Base-by-base conservation (phyloP, 2,888 invertebrate species). In the Allygus modestus region DNA sequence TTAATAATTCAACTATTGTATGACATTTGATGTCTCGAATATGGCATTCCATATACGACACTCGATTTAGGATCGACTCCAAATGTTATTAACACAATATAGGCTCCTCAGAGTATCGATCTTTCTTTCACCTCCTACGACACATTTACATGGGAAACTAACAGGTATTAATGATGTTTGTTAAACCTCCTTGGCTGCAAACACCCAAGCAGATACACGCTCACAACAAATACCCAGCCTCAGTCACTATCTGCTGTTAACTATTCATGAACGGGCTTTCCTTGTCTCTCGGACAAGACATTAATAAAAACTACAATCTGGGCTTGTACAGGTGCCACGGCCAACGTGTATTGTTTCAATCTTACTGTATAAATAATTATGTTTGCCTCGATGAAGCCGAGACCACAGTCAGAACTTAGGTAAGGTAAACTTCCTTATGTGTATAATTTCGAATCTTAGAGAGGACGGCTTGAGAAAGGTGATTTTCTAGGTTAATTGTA, bases 261-360 rank as follows among this genome's bases (percentile, higher is more conserved):
- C 65, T 65, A 65, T 65, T 28, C 65, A 65, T 65, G 65, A 31
- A 65, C 65, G 23, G 20, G 23, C 58, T 12, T 23, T 58, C 58
- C 58, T 23, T 58, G 65, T 65, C 65, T 15, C 28, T 28, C 17
- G 26, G 65, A 65, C 31, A 65, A 0, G 15, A 31, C 65, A 65
- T 65, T 65, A 65, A 65, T 65, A 65, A 65, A 65, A 65, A 28
- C 65, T 65, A 65, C 65, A 65, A 65, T 65, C 65, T 5, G 15
- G 65, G 2, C 65, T 65, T 65, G 65, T 65, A 65, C 65, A 65
- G 65, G 65, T 65, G 65, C 65, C 65, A 28, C 65, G 28, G 12
- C 65, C 15, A 4, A 12, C 65, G 65, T 65, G 65, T 65, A 65
- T 65, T 65, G 65, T 65, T 65, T 65, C 65, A 65, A 65, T 65